Base-by-base conservation (phyloP, 2,113 vertebrate genomes). In the Eidolon helvum region DNA sequence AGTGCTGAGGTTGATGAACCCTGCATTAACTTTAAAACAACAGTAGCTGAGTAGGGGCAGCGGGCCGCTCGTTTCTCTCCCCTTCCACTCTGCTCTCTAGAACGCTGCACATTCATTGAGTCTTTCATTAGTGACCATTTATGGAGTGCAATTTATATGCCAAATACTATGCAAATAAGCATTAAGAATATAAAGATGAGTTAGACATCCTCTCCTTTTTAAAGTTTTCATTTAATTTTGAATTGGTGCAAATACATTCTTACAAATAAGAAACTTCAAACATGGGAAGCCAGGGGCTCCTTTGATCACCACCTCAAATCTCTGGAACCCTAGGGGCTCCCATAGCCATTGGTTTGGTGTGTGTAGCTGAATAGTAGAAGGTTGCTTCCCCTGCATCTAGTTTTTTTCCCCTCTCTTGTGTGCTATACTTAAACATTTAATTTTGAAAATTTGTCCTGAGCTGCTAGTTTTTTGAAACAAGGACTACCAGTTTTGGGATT, bases 191-290 rank as follows among this genome's bases (percentile, higher is more conserved):
- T n/a, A 61, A 43, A 63, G 53, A 72, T 61, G 48, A 24, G 59
- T 48, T 87, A 63, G 43, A 61, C 28, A 89, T 74, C 26, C 30
- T 45, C 45, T 72, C 30, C 84, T 85, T 94, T 63, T 68, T 28
- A 82, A 68, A 66, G 53, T 50, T 79, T 93, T 80, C 74, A 65
- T 91, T 57, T 69, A 95, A 75, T 65, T 93, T 19, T 11, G 84
- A 88, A n/a, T 74, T 80, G 82, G 50, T n/a, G 14, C 10, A 84
- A 26, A 59, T 80, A 19, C 43, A 55, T 66, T 94, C 21, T 85
- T 84, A 55, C 6, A 89, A 90, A 69, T 59, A 79, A 68, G 55
- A 87, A 66, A 26, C 61, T 1, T 40, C 28, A 50, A 35, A 68
- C n/a, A 50, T 38, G 15, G 18, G 48, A 95, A 88, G 30, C 45